Evolutionary conservation across 2,797 vertebrate genomes (phyloP).

Genomic region (Hoplostethus atlanticus): DNA sequence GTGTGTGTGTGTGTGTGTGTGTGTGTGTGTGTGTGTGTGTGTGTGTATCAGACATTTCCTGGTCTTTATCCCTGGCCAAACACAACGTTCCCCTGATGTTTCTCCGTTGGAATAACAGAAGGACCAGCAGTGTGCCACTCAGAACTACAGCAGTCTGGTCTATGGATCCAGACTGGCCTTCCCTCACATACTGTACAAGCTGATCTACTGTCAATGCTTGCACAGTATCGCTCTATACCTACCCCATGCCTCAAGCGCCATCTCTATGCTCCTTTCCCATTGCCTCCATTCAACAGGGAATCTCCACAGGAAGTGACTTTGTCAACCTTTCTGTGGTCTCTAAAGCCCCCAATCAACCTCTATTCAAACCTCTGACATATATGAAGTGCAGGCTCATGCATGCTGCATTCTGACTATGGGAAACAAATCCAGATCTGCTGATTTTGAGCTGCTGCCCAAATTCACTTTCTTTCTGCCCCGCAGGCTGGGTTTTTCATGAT

Average conservation of each 20-base stretch:
- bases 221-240: neutral
- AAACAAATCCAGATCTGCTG: constrained; percentile 51
- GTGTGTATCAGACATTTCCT: constrained; percentile 52
- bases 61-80: constrained; percentile 57
- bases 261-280: neutral
- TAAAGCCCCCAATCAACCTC: constrained; percentile 8
- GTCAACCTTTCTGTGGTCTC: neutral
- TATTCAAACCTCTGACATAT: constrained; percentile 30
- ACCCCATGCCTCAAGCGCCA: neutral
- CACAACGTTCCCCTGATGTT: constrained; percentile 55
- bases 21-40: constrained; percentile 25
- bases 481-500: constrained; percentile 5
- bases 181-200: neutral
- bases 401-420: constrained; percentile 21
- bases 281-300: neutral
- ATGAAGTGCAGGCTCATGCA: constrained; percentile 28
- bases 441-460: constrained; percentile 42
- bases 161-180: neutral
- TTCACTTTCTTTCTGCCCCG: neutral
- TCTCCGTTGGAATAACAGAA: constrained; percentile 50
- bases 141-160: constrained; percentile 14
- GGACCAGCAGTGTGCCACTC: constrained; percentile 30
- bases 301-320: constrained; percentile 9
- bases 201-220: neutral
- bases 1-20: constrained; percentile 28